Percentiles rank a stretch among this genome's conserved stretches.
phyloP scores from a whole-genome alignment of 2,888 invertebrate species.

The Galerucella nymphaeae region DNA sequence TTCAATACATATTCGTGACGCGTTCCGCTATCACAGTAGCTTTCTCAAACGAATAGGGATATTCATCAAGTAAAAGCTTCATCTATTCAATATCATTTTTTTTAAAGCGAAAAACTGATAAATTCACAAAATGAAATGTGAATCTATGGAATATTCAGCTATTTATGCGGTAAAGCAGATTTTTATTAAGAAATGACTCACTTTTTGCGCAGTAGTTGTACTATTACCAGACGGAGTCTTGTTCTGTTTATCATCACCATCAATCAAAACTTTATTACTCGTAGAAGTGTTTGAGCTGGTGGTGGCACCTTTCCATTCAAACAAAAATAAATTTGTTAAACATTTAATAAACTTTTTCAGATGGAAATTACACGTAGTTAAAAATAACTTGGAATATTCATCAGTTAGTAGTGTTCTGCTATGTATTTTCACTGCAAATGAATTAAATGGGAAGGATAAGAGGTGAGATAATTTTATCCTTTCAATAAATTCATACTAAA shows the following conservation, averaged over 20 bases:
- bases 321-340: slow-evolving; percentile 22
- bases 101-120: background rate
- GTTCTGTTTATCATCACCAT: slow-evolving; percentile 8
- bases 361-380: slow-evolving; percentile 10
- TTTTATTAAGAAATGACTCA: slow-evolving; percentile 6
- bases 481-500: too few species aligned
- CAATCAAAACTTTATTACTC: background rate
- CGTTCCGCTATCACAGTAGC: too few species aligned
- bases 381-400: slow-evolving; percentile 26
- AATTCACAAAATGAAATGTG: too few species aligned
- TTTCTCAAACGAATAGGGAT: too few species aligned
- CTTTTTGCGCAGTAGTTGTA: background rate
- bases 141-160: too few species aligned
- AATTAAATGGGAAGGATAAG: background rate
- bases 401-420: background rate
- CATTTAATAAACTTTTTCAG: background rate
- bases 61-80: too few species aligned
- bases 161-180: background rate
- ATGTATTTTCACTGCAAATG: background rate
- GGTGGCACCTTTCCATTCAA: slow-evolving; percentile 19
- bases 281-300: background rate
- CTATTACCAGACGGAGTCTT: slow-evolving; percentile 1
- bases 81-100: too few species aligned
- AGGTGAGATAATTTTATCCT: background rate
- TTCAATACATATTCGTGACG: too few species aligned